These are phyloP conservation scores for Doryteuthis pealeii DNA, from an alignment of 1,140 invertebrate species.

Conservation along the genomic window DNA sequence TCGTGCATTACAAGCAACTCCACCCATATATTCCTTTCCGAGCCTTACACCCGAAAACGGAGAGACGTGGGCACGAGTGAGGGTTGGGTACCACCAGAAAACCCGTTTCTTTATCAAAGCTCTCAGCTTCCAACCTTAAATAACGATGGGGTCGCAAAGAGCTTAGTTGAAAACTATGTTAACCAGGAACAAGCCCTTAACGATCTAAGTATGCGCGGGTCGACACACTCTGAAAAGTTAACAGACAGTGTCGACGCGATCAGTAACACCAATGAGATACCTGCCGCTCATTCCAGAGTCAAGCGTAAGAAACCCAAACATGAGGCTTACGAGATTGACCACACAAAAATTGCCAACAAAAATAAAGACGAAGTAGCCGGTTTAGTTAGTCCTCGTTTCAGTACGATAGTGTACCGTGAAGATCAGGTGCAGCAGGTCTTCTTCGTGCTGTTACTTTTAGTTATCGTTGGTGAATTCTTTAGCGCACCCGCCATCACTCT, in stretches of 20 bases:
- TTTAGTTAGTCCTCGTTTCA: constrained; percentile 90
- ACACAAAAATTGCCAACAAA: constrained; percentile 63
- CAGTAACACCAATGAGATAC: too few species aligned
- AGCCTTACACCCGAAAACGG: constrained; percentile 17
- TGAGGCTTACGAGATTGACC: constrained; percentile 67
- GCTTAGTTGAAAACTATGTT: background rate
- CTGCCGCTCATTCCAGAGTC: background rate
- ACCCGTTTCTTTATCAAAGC: constrained; percentile 9
- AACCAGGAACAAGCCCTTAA: background rate
- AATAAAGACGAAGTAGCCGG: constrained; percentile 71
- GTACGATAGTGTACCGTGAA: constrained; percentile 83
- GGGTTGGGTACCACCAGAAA: too few species aligned
- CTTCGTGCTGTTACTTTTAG: constrained; percentile 79
- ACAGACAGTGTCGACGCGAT: too few species aligned
- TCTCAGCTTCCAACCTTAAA: background rate
- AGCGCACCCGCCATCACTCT: constrained; percentile 94
- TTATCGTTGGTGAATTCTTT: constrained; percentile 97
- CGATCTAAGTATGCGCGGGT: background rate
- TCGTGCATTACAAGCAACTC: constrained; percentile 79
- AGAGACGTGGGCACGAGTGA: background rate
- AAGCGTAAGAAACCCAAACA: background rate
- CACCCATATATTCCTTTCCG: constrained; percentile 64
- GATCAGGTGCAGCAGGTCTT: constrained; percentile 95
- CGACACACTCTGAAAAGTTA: background rate
- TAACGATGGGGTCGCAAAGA: background rate